Evolutionary conservation across 2,797 vertebrate species (phyloP).

Genomic region (Microctenopoma steveboyesi): DNA sequence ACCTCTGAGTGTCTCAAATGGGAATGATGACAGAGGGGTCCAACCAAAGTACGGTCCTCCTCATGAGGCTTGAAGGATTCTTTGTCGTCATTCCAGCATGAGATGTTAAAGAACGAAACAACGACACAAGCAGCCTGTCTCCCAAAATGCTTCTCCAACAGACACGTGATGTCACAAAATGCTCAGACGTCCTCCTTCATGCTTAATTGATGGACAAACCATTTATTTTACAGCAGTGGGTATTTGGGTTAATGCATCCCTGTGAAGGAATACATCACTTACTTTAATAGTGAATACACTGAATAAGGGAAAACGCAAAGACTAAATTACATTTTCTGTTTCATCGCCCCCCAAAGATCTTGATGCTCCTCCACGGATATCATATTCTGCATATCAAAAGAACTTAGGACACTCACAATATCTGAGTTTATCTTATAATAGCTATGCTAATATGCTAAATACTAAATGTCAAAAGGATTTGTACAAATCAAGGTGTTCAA

Average conservation of each 20-base stretch:
- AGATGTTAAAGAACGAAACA: too few relatives aligned
- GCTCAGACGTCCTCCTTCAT: not conserved
- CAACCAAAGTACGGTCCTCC: too few relatives aligned
- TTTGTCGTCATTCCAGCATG: too few relatives aligned
- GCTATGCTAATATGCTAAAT: too few relatives aligned
- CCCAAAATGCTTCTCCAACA: too few relatives aligned
- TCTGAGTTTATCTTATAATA: not conserved
- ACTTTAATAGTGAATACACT: not conserved
- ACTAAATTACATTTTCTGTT: slow-evolving; percentile 4
- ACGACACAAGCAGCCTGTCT: too few relatives aligned
- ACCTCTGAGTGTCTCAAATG: too few relatives aligned
- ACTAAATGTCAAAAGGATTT: too few relatives aligned
- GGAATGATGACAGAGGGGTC: too few relatives aligned
- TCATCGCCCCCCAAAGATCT: not conserved
- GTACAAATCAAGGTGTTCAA: too few relatives aligned
- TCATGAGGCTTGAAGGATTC: too few relatives aligned
- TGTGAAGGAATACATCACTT: not conserved
- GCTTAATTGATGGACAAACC: not conserved
- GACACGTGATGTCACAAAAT: not conserved
- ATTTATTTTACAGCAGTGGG: not conserved
- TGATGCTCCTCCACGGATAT: not conserved
- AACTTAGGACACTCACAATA: not conserved
- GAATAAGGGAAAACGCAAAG: slow-evolving; percentile 16
- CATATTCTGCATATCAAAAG: slow-evolving; percentile 8
- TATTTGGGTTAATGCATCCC: not conserved